phyloP scores from a whole-genome alignment of 2,113 vertebrate species.

The Vimba vimba region DNA sequence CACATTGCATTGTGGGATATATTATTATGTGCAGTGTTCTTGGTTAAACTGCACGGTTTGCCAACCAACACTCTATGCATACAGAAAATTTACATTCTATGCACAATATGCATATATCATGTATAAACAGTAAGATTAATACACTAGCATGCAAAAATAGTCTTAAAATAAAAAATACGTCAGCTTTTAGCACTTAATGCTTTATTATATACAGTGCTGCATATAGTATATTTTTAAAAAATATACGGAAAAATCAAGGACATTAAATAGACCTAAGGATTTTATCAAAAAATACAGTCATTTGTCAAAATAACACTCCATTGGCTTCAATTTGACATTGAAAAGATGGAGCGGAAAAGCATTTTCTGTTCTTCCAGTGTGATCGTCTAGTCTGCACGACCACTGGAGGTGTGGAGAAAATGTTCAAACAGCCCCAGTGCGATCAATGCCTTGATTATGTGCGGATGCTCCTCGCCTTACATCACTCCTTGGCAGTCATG shows the following conservation, averaged over 20 bases:
- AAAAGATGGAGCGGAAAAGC: conserved; percentile 12
- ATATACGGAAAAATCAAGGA: neutral
- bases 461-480: conserved; percentile 72
- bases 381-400: conserved; percentile 31
- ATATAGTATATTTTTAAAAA: neutral
- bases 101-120: neutral
- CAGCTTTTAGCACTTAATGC: too few species aligned
- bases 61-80: neutral
- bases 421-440: conserved; percentile 54
- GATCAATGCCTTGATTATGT: conserved; percentile 77
- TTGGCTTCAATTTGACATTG: neutral
- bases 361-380: conserved; percentile 16
- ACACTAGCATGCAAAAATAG: neutral
- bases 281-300: neutral
- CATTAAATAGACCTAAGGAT: neutral
- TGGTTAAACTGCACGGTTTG: neutral
- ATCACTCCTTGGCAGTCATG: conserved; percentile 64
- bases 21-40: neutral
- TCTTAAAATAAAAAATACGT: too few species aligned
- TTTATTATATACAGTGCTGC: too few species aligned
- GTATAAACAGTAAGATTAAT: neutral
- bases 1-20: neutral
- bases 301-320: neutral
- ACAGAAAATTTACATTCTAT: neutral
- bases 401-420: conserved; percentile 18